phyloP scores from a whole-genome alignment of 2,113 vertebrate species.

The Platycercus adscitus region DNA sequence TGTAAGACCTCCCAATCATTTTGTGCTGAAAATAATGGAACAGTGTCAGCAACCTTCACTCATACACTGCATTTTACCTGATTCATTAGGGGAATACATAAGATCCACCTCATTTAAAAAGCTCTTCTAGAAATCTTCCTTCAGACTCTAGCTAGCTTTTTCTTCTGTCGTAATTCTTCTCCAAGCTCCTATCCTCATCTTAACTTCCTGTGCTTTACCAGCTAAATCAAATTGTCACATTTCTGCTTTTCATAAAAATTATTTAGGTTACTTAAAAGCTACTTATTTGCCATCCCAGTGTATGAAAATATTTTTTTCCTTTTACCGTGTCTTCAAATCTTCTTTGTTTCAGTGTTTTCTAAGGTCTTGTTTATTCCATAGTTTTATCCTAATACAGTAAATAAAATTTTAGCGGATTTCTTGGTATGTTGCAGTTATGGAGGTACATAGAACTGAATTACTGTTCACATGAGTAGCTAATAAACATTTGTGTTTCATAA shows the following conservation, averaged over 20 bases:
- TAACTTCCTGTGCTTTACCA: background rate
- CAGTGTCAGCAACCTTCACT: accelerated
- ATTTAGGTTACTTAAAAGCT: background rate
- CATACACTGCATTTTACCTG: background rate
- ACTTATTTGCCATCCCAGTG: background rate
- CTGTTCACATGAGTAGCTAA: background rate
- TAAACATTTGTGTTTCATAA: background rate
- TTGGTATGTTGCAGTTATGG: background rate
- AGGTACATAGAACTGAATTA: background rate
- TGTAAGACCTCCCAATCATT: background rate
- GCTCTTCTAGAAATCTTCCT: background rate
- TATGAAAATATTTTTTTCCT: background rate
- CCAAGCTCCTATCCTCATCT: background rate
- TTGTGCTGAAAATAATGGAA: background rate
- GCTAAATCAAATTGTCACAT: background rate
- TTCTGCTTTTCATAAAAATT: background rate
- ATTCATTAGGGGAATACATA: background rate
- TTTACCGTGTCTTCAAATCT: background rate
- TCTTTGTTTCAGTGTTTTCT: background rate
- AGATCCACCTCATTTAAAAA: background rate
- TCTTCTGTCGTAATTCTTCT: background rate
- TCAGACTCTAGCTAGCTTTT: background rate
- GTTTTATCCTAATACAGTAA: accelerated
- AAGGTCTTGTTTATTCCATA: background rate
- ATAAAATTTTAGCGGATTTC: background rate